phyloP scores from a whole-genome alignment of 2,113 vertebrate genomes.

The Eptesicus fuscus region DNA sequence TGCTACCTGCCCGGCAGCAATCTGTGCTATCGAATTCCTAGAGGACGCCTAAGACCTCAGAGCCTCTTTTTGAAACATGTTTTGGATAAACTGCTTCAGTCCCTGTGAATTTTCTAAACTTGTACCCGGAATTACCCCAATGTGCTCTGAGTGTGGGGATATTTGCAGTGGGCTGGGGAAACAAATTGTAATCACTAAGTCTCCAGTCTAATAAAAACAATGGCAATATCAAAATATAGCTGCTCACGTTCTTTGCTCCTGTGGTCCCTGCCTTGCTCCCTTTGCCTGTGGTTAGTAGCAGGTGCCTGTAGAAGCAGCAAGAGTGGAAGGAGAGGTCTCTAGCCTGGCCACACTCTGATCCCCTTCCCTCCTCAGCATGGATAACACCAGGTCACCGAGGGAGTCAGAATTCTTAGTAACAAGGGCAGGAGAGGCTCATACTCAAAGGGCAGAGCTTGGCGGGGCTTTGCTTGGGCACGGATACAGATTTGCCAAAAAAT shows the following conservation, averaged over 20 bases:
- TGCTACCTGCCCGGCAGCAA: background rate
- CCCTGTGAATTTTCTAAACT: background rate
- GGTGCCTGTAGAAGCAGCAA: background rate
- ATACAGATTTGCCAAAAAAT: background rate
- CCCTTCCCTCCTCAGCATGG: background rate
- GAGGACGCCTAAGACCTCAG: background rate
- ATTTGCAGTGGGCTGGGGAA: background rate
- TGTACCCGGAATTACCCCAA: background rate
- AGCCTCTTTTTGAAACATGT: background rate
- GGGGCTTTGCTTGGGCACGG: background rate
- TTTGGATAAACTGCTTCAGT: background rate
- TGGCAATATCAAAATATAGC: background rate
- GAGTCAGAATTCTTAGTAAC: background rate
- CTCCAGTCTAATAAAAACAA: background rate
- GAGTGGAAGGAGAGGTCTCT: background rate
- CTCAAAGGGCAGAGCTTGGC: background rate
- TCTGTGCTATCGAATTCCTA: background rate
- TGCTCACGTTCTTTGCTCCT: background rate
- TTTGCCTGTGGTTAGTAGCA: background rate
- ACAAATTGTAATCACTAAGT: background rate
- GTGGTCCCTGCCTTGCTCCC: background rate
- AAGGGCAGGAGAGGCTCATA: rapidly evolving
- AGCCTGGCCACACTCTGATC: no score
- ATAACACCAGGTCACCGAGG: background rate
- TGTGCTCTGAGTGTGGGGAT: background rate